Base-by-base conservation (phyloP, 2,113 vertebrate genomes). In the Gymnarchus niloticus region DNA sequence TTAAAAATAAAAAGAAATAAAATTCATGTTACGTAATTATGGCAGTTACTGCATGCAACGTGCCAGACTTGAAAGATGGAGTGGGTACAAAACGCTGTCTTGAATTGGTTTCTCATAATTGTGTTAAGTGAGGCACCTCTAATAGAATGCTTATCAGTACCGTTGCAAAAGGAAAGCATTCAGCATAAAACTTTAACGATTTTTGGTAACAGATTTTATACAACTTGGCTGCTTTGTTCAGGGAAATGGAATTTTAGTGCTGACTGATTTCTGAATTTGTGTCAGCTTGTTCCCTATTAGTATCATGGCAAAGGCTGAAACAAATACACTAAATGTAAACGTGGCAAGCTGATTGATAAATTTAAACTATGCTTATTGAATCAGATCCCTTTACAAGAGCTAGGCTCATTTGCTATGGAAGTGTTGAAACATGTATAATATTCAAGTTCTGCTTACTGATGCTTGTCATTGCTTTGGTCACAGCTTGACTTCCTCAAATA, bases 231-330 rank as follows among this genome's bases (percentile, higher is more conserved):
- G 80, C 49, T 6, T 81, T 81, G n/a, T 81, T 81, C 48, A 33
- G 80, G 76, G 44, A 81, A 81, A 80, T 44, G n/a, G 41, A 78
- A 78, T 78, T 78, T 78, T 52, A 17, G 80, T 52, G n/a, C 25
- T 10, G 23, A 48, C n/a, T 52, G 6, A 51, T 17, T 51, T 25
- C 25, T 9, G 49, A 81, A 46, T 80, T n/a, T 0, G 1, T 52
- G 12, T 33, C 46, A 52, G 41, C 49, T 81, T 28, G 25, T 2
- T 81, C 25, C 12, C 80, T 3, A n/a, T 3, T 17, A 28, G 48
- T 81, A 48, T 81, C 25, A 52, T 28, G 48, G n/a, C 41, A 48
- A 48, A 78, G 37, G 25, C n/a, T 0, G 33, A 1, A 73, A 6
- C 33, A 73, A 73, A 41, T 19, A 17, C 65, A 6, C 14, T 73